A percentile compares a stretch with the other conserved stretches of the same genome.
These are phyloP conservation scores for Neoarius graeffei DNA, from an alignment of 2,113 vertebrate species.

Conservation along the genomic window DNA sequence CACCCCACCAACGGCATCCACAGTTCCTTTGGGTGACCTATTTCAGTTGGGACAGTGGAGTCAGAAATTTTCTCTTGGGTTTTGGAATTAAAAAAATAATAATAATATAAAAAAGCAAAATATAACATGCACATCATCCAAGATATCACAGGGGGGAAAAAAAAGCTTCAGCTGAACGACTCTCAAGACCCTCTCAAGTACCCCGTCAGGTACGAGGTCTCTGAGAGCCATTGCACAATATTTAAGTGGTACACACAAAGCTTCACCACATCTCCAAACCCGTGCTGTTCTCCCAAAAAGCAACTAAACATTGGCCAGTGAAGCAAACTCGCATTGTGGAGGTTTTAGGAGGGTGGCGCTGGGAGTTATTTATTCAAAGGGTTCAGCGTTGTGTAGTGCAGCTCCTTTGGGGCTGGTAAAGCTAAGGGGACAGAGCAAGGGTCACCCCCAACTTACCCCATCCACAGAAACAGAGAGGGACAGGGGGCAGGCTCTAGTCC, in stretches of 20 bases:
- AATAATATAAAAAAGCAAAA: conserved; percentile 1
- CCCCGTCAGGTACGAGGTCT: not conserved
- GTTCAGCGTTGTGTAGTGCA: conserved; percentile 29
- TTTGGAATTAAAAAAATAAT: not conserved
- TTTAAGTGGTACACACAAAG: conserved; percentile 36
- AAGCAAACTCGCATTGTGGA: conserved; percentile 24
- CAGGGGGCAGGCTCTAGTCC: conserved; percentile 56
- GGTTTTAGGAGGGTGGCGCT: conserved; percentile 17
- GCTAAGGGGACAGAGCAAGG: conserved; percentile 50
- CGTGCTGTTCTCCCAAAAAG: conserved; percentile 9
- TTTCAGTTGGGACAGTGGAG: conserved; percentile 49
- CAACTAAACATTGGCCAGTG: conserved; percentile 30
- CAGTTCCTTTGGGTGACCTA: conserved; percentile 57
- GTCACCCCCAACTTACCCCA: conserved; percentile 55
- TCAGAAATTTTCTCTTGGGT: conserved; percentile 46
- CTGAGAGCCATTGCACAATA: not conserved
- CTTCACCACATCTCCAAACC: conserved; percentile 32
- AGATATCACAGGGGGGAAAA: conserved; percentile 3
- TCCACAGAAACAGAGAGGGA: conserved; percentile 53
- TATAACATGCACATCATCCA: conserved; percentile 45
- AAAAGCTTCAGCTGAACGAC: conserved; percentile 13
- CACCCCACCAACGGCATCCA: conserved; percentile 56
- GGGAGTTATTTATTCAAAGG: conserved; percentile 34
- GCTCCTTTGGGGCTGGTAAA: conserved; percentile 37
- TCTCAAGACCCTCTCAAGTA: not conserved